Evolutionary conservation across 2,797 vertebrate species (phyloP).

Genomic region (Anas bahamensis): DNA sequence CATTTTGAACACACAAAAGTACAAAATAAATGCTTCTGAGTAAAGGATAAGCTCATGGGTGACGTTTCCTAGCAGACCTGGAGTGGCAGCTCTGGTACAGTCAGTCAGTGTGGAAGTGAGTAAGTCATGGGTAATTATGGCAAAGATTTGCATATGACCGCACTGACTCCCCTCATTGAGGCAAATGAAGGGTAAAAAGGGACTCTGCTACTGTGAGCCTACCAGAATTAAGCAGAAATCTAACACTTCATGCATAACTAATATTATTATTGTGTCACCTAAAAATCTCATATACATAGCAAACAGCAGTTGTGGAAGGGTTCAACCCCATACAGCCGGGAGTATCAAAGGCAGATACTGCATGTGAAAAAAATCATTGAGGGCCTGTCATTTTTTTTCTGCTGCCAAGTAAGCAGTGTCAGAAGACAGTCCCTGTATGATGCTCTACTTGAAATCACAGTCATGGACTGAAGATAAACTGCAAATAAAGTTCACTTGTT

Average conservation of each 20-base stretch:
- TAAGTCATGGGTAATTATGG: neutral
- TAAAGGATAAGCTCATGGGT: neutral
- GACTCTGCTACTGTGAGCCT: neutral
- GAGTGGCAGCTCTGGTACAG: neutral
- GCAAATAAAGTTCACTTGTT: neutral
- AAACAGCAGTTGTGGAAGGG: neutral
- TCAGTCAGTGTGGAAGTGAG: neutral
- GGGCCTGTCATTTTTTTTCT: neutral
- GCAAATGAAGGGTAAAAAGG: constrained; percentile 26
- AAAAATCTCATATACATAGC: neutral
- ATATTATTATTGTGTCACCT: neutral
- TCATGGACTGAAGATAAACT: neutral
- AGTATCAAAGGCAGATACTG: neutral
- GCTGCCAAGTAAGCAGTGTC: neutral
- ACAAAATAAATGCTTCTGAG: neutral
- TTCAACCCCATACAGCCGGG: accelerated
- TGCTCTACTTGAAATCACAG: neutral
- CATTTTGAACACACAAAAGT: neutral
- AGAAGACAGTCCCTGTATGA: neutral
- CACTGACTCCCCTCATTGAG: neutral
- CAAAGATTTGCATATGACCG: constrained; percentile 39
- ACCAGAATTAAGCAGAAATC: constrained; percentile 22
- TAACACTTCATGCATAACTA: neutral
- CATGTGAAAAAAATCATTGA: neutral
- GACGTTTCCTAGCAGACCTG: neutral